phyloP scores from a whole-genome alignment of 1,140 invertebrate genomes.

The Diprion similis region DNA sequence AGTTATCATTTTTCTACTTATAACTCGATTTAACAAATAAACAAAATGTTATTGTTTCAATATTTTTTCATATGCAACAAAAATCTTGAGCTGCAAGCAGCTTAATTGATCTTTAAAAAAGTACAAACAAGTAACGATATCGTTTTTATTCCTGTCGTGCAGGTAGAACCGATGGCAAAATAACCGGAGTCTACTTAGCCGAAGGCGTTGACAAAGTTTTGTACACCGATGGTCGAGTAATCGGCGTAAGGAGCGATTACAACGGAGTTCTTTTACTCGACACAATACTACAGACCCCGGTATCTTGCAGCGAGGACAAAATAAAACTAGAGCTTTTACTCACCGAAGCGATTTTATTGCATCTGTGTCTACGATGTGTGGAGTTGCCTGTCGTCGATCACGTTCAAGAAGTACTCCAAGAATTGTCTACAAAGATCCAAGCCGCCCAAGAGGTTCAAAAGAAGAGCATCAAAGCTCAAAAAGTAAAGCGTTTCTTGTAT shows the following conservation, averaged over 20 bases:
- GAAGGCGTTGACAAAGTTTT: slow-evolving; percentile 80
- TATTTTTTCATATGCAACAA: too few species aligned
- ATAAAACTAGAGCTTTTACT: slow-evolving; percentile 85
- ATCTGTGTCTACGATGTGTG: slow-evolving; percentile 76
- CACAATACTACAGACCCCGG: slow-evolving; percentile 83
- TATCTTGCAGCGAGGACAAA: slow-evolving; percentile 74
- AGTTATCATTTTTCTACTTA: background rate
- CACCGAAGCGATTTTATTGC: slow-evolving; percentile 84
- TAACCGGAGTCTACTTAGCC: slow-evolving; percentile 76
- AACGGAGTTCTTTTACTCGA: slow-evolving; percentile 89
- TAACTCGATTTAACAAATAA: background rate
- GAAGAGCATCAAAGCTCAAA: slow-evolving; percentile 86
- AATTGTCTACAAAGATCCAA: slow-evolving; percentile 78
- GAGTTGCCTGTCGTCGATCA: slow-evolving; percentile 78
- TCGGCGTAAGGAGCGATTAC: slow-evolving; percentile 86
- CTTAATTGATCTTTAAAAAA: background rate
- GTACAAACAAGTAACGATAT: background rate
- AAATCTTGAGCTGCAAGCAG: too few species aligned
- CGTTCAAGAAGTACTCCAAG: slow-evolving; percentile 77
- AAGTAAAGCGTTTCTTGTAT: slow-evolving; percentile 62
- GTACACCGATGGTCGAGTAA: slow-evolving; percentile 78
- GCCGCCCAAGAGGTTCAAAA: slow-evolving; percentile 73
- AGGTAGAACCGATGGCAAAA: slow-evolving; percentile 64
- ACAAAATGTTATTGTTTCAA: too few species aligned
- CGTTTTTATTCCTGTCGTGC: slow-evolving; percentile 32